A percentile compares a stretch with the other conserved stretches of the same genome.
phyloP scores from a whole-genome alignment of 2,888 invertebrate genomes.

The Caenorhabditis virilis region DNA sequence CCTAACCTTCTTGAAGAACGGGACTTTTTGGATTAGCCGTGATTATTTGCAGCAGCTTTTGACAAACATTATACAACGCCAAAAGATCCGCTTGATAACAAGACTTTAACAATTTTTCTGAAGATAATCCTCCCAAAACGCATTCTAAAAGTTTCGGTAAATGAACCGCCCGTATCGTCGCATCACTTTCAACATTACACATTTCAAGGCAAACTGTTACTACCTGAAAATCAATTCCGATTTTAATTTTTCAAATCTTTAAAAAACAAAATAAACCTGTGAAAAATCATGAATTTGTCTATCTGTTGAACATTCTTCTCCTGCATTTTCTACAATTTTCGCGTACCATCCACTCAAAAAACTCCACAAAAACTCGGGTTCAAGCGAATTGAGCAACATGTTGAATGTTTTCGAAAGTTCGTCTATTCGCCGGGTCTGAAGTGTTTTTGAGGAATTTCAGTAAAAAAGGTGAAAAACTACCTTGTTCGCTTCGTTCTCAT shows the following conservation, averaged over 20 bases:
- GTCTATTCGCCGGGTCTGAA: conserved; percentile 50
- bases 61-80: conserved; percentile 22
- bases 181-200: conserved; percentile 38
- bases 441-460: too few relatives aligned
- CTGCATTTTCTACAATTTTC: conserved; percentile 10
- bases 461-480: neutral
- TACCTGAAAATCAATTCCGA: conserved; percentile 13
- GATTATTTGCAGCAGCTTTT: conserved; percentile 26
- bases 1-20: conserved; percentile 15
- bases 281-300: conserved; percentile 23
- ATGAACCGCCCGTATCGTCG: conserved; percentile 46
- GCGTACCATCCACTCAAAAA: conserved; percentile 74
- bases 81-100: conserved; percentile 27
- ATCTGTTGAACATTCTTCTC: conserved; percentile 2
- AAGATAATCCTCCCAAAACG: conserved; percentile 32
- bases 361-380: conserved; percentile 81
- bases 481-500: neutral
- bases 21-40: conserved; percentile 30
- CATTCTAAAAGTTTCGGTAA: conserved; percentile 51
- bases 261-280: conserved; percentile 7
- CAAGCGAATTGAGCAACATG: conserved; percentile 80
- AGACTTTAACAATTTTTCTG: conserved; percentile 4
- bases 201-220: conserved; percentile 33
- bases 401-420: conserved; percentile 85
- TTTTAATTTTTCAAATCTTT: neutral